A percentile compares a stretch with the other conserved stretches of the same genome.
Evolutionary conservation across 64 coral and sea anemone species (phyloP).

Genomic region (Dendrophyllia cribrosa): DNA sequence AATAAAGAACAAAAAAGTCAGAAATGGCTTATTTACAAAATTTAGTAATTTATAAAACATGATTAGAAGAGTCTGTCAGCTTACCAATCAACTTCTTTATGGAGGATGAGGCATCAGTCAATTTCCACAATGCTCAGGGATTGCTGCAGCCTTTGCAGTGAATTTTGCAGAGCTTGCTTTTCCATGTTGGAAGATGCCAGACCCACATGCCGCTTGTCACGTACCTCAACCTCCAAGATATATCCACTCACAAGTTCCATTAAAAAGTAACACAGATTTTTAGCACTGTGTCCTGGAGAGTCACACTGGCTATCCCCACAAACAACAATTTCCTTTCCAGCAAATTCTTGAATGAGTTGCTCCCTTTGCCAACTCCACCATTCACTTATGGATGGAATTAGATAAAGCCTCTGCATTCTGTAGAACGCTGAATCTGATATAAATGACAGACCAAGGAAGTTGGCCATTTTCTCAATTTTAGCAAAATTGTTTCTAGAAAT

Average conservation of each 20-base stretch:
- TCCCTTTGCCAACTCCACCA: conserved; percentile 20
- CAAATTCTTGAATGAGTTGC: background rate
- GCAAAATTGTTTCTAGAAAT: conserved; percentile 13
- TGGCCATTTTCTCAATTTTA: conserved; percentile 15
- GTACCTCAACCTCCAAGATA: conserved; percentile 28
- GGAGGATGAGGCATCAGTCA: conserved; percentile 35
- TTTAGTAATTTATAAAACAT: too few species aligned
- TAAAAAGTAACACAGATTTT: conserved; percentile 28
- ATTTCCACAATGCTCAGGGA: conserved; percentile 23
- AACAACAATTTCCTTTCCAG: background rate
- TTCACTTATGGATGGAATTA: background rate
- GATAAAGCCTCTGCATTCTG: conserved; percentile 8
- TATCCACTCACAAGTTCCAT: conserved; percentile 7
- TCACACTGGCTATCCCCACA: conserved; percentile 33
- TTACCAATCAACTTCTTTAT: conserved; percentile 46
- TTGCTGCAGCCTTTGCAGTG: background rate
- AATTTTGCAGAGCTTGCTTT: background rate
- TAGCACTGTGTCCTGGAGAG: conserved; percentile 23
- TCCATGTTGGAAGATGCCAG: conserved; percentile 37
- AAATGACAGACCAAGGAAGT: background rate
- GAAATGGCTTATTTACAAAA: too few species aligned
- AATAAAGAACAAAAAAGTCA: too few species aligned
- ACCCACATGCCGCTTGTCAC: conserved; percentile 34
- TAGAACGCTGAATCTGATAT: background rate
- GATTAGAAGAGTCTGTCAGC: too few species aligned